Base-by-base conservation (phyloP, 2,113 vertebrate genomes). In the Pionites leucogaster region DNA sequence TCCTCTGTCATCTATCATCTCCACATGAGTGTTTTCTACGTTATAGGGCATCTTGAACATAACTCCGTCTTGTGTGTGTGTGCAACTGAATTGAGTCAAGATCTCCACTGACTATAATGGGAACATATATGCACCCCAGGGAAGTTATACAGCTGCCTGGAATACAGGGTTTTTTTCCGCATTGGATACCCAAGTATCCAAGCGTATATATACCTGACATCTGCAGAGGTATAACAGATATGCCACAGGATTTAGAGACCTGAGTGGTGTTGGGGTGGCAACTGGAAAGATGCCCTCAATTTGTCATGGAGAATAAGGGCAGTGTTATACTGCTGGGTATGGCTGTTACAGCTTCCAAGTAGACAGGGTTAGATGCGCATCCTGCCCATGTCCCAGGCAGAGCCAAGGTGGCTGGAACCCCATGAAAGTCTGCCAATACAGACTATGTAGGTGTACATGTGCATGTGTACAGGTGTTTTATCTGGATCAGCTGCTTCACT, bases 271-370 rank as follows among this genome's bases (percentile, higher is more conserved):
- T 64, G n/a, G 16, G 55, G 13, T 49, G 25, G 35, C 44, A 94
- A 22, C 28, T 88, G 41, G 37, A 88, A 72, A 69, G 33, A 23
- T 25, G 29, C 7, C 12, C 18, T 93, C 16, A 37, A 1, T 31
- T 12, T 65, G 39, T 87, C 1, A 1, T 8, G 18, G n/a, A 91
- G 63, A 75, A 14, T 19, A 82, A 82, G 12, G 29, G 24, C 50
- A 55, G 44, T 12, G 23, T 33, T 67, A 44, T 2, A 1, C 57
- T 69, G 23, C 37, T 60, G 68, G 5, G 14, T 57, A 23, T 5
- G 39, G 24, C 4, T 19, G 7, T 0, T 0, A 17, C 22, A 41
- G 12, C 17, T 77, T 52, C 63, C 62, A 50, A 37, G 5, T 5
- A 23, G 67, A 9, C 8, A 10, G 13, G 27, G 35, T 65, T 25